Percentiles rank a stretch among this genome's conserved stretches.
Evolutionary conservation across 2,797 vertebrate species (phyloP).

Genomic region (Loris lydekkerianus): DNA sequence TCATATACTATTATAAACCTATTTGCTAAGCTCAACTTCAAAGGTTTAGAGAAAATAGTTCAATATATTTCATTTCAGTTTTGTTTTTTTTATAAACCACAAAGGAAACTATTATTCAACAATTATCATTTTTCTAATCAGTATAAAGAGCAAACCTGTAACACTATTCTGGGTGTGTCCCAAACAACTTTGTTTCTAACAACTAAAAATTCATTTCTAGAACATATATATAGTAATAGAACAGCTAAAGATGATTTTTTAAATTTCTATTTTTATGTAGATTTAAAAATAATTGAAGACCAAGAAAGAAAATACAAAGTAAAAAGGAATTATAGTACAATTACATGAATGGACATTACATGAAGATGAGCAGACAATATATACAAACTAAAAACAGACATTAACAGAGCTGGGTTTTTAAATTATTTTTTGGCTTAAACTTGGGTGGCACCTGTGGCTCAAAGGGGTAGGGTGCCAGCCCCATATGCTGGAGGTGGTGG

Average conservation of each 20-base stretch:
- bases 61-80: constrained; percentile 6
- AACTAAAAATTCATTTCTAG: constrained; percentile 37
- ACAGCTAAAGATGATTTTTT: background rate
- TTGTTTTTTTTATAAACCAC: background rate
- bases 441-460: no score
- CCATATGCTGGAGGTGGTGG: no score
- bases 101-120: constrained; percentile 42
- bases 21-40: constrained; percentile 40
- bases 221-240: constrained; percentile 29
- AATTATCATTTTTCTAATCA: constrained; percentile 29
- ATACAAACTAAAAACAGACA: background rate
- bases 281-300: background rate
- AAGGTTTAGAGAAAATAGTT: constrained; percentile 19
- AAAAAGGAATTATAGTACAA: constrained; percentile 31
- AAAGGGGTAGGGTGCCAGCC: no score
- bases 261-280: constrained; percentile 65
- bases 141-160: background rate
- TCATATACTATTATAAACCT: constrained; percentile 40
- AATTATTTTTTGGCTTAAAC: background rate
- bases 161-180: background rate
- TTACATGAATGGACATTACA: background rate
- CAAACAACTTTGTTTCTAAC: background rate
- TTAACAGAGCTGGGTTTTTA: background rate
- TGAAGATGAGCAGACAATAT: background rate
- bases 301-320: constrained; percentile 28